Percentiles rank a stretch among this genome's conserved stretches.
Conservation (phyloP, 1,140 invertebrate species). For the Muscidifurax raptorellus region DNA sequence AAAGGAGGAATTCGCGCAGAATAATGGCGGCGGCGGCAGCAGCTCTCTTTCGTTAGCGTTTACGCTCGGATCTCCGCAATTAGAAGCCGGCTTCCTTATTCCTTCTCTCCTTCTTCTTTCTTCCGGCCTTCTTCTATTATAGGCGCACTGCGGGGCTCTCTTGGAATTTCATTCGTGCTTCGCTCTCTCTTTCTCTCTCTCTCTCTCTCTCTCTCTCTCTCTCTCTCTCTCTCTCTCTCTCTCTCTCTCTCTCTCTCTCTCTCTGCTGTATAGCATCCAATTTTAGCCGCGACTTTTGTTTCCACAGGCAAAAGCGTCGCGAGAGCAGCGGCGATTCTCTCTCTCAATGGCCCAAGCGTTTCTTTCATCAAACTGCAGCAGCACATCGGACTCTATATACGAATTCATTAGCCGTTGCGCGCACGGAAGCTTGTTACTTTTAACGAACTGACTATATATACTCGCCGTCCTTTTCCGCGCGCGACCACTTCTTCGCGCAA, state of each 20-base stretch:
- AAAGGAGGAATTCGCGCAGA: slow-evolving; percentile 41
- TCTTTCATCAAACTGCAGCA: slow-evolving; percentile 24
- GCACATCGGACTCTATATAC: neutral
- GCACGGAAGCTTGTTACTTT: neutral
- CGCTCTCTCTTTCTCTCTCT: too few relatives aligned
- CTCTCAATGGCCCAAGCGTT: slow-evolving; percentile 10
- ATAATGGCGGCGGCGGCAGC: slow-evolving; percentile 10
- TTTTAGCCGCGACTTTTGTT: slow-evolving; percentile 35
- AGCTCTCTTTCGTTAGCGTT: slow-evolving; percentile 37
- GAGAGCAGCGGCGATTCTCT: neutral
- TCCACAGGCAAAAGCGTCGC: neutral
- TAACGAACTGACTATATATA: neutral
- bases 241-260: too few relatives aligned
- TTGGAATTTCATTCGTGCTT: slow-evolving; percentile 37
- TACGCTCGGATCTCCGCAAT: slow-evolving; percentile 45
- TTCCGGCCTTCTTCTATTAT: slow-evolving; percentile 31
- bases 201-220: too few relatives aligned
- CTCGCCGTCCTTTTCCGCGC: neutral
- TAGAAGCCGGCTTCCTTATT: slow-evolving; percentile 28
- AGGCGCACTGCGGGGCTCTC: neutral
- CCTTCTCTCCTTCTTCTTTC: neutral
- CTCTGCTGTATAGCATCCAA: neutral
- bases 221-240: too few relatives aligned
- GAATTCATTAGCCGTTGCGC: slow-evolving; percentile 13
- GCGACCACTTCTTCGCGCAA: neutral